Percentiles rank a stretch among this genome's conserved stretches.
Evolutionary conservation across 2,888 invertebrate species (phyloP).

Genomic region (Mactromeris polynyma): DNA sequence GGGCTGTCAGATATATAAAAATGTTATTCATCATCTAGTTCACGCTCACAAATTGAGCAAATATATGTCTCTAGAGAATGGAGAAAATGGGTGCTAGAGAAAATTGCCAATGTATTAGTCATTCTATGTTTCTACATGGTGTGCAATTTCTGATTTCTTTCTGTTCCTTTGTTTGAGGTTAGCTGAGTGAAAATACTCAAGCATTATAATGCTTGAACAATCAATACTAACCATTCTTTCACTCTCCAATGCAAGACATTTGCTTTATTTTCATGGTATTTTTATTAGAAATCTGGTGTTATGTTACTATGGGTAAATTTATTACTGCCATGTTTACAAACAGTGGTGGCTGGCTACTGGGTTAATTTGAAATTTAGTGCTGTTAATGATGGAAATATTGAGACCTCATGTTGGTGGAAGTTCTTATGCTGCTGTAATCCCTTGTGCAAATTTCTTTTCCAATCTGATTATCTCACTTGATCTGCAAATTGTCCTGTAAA

Average conservation of each 20-base stretch:
- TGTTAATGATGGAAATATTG: not conserved
- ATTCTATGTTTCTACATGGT: not conserved
- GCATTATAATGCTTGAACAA: not conserved
- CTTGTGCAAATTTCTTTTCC: not conserved
- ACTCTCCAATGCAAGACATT: not conserved
- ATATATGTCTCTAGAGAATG: conserved; percentile 12
- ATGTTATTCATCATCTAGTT: not conserved
- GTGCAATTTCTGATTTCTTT: not conserved
- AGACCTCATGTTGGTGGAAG: not conserved
- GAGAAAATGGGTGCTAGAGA: not conserved
- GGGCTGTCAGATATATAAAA: not conserved
- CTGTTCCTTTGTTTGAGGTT: conserved; percentile 3
- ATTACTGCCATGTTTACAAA: not conserved
- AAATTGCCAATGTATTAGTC: conserved; percentile 2
- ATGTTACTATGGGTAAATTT: not conserved
- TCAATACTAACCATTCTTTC: conserved; percentile 9
- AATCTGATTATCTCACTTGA: not conserved
- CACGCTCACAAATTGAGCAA: not conserved
- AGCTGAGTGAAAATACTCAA: not conserved
- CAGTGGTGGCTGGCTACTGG: not conserved
- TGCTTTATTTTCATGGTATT: not conserved
- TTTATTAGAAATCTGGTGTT: not conserved
- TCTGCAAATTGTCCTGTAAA: conserved; percentile 18
- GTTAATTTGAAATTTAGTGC: not conserved
- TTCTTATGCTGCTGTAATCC: not conserved